A percentile compares a stretch with the other conserved stretches of the same genome.
Conservation (phyloP, 2,888 invertebrate genomes). For the Perithous albicinctus region DNA sequence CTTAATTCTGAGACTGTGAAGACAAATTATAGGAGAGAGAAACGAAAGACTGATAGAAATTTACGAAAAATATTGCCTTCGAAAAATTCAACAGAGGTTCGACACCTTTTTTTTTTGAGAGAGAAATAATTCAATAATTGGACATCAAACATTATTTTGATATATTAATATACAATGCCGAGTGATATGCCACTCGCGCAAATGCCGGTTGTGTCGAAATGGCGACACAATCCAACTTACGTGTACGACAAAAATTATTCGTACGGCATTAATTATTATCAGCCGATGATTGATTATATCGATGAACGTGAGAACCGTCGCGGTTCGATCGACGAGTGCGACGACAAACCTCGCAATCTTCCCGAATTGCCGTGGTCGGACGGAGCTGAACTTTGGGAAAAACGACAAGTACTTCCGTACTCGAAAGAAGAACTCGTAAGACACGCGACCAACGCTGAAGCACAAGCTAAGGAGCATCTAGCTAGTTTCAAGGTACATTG, state of each 20-base stretch:
- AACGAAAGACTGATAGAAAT: conserved; percentile 28
- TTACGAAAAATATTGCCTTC: not conserved
- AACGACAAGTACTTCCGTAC: conserved; percentile 88
- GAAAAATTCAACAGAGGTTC: conserved; percentile 29
- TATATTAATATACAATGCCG: conserved; percentile 73
- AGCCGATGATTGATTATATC: conserved; percentile 95
- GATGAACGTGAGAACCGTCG: conserved; percentile 87
- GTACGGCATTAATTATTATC: conserved; percentile 93
- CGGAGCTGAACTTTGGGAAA: conserved; percentile 85
- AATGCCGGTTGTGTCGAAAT: conserved; percentile 81
- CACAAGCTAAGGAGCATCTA: conserved; percentile 89
- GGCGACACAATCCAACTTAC: conserved; percentile 86
- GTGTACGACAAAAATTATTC: conserved; percentile 94
- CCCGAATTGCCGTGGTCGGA: conserved; percentile 89
- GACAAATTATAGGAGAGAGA: conserved; percentile 19
- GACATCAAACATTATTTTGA: not conserved
- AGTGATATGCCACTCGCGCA: conserved; percentile 77
- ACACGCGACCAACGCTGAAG: conserved; percentile 89
- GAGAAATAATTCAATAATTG: conserved; percentile 44
- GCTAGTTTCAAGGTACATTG: conserved; percentile 86
- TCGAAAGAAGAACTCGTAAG: conserved; percentile 89
- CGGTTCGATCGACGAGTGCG: conserved; percentile 24
- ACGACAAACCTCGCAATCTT: conserved; percentile 81
- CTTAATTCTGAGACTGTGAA: not conserved
- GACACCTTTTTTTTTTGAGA: too few relatives aligned